These are phyloP conservation scores for Cathartes aura DNA, from an alignment of 2,113 vertebrate genomes.

Conservation along the genomic window DNA sequence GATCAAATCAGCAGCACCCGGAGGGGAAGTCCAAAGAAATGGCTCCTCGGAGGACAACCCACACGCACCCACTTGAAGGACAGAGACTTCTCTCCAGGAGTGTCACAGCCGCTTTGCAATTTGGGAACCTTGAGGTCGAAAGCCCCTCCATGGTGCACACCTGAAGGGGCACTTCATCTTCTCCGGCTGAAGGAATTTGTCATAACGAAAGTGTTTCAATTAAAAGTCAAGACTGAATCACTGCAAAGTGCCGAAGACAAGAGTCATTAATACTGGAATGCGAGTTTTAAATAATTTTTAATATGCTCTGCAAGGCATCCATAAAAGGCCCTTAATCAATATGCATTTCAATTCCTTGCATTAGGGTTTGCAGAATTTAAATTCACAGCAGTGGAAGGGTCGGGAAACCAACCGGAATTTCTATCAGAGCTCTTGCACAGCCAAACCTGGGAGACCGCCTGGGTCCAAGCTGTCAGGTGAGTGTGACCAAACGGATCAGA, in stretches of 20 bases:
- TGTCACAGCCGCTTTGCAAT: background rate
- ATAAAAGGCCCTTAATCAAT: slow-evolving; percentile 35
- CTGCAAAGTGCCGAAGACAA: background rate
- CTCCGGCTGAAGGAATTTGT: background rate
- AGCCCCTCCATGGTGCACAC: accelerated
- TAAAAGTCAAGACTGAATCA: slow-evolving; percentile 38
- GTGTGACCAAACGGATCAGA: background rate
- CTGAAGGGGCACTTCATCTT: background rate
- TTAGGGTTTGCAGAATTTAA: slow-evolving; percentile 6
- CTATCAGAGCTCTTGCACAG: background rate
- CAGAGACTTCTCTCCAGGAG: background rate
- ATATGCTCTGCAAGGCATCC: slow-evolving; percentile 27
- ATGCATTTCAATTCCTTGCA: background rate
- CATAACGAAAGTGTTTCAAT: slow-evolving; percentile 11
- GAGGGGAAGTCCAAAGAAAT: background rate
- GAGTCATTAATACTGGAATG: slow-evolving; percentile 30
- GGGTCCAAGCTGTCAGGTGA: background rate
- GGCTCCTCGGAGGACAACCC: background rate
- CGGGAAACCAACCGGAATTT: background rate
- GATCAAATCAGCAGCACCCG: background rate
- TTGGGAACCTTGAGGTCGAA: background rate
- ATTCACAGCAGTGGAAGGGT: background rate
- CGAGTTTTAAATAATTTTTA: slow-evolving; percentile 53
- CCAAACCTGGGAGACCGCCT: background rate
- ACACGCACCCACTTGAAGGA: background rate